Evolutionary conservation across 2,797 vertebrate genomes (phyloP), one percentile per base, ranked within the genome.

Genomic region (Protonibea diacanthus): DNA sequence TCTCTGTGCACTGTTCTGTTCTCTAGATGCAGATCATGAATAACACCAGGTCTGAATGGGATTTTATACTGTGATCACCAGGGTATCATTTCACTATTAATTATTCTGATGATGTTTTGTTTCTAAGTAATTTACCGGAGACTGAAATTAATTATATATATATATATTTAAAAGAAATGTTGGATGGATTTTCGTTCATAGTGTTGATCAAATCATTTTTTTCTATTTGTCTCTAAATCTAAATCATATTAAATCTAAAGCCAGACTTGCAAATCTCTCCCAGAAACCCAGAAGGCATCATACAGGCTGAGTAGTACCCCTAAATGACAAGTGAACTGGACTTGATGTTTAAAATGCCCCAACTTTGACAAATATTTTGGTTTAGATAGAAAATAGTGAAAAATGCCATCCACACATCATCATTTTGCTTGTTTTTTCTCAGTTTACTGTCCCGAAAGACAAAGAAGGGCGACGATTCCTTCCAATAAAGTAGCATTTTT

Each of bases 11-110:
- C 8, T 25, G 48, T 73, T 69, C 29, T 76, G 6, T 49, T 21
- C 25, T 57, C 17, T 18, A 72, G 38, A 62, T 47, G 3, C 55
- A 33, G 20, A 81, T 42, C 55, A 51, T 52, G 29, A 74, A 58
- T 20, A 23, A 14, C 20, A 51, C 7, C 17, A 23, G 42, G 21
- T 21, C 8, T 18, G 21, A 20, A 75, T 13, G 13, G 27, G 42
- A 33, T 66, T 64, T 45, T 38, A 3, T 57, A 2, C 25, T 44
- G n/a, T 29, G 18, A 73, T 52, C 18, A 48, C 6, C 5, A 7
- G 2, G 12, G 9, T 52, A 17, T 60, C 23, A 25, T 44, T 59
- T 51, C 44, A 73, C 57, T 29, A 29, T 40, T 47, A 12, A 61
- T 60, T 40, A 59, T 27, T 40, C 6, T 11, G 5, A 1, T 1